Base-by-base conservation (phyloP, 2,113 vertebrate genomes). In the Brachyhypopomus gauderio region DNA sequence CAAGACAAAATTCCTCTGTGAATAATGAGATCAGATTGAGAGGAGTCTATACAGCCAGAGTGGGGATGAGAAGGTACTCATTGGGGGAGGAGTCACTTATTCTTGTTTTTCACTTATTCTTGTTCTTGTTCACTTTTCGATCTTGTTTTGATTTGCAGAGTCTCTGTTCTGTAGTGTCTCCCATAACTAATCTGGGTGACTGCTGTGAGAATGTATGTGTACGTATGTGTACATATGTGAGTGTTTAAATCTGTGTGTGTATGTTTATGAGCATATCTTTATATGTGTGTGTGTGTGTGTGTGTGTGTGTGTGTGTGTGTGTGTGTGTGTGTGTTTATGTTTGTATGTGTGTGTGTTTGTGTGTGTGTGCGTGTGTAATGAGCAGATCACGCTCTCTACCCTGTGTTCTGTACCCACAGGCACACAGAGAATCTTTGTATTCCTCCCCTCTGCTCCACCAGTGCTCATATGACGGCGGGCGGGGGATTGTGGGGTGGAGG, bases 371-470 rank as follows among this genome's bases (percentile, higher is more conserved):
- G 70, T 14, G 30, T 38, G 30, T 30, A 86, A 87, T 25, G 67
- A 66, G 56, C 80, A 80, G 25, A 87, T 85, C 85, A 83, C 81
- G 79, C 85, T 85, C 87, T 89, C 83, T 86, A 84, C 71, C 41
- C 72, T 85, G 82, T 87, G 86, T 87, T 92, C 86, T 87, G 76
- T 88, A 88, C 52, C 81, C 70, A 71, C 58, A 48, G 4, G 16
- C 41, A 72, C 41, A 93, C 92, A 93, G 92, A 91, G 90, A 84
- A 88, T 91, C 91, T 92, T 92, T 94, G 90, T 93, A 79, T 91
- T 91, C 85, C 69, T 75, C 75, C 85, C 85, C 87, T 81, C 85
- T 89, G 89, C 90, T 86, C 89, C 89, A 90, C 91, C 90, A 92
- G 85, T 38, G 59, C 89, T 92, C 93, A 92, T 92, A 92, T 93